Base-by-base conservation (phyloP, 1,140 invertebrate genomes). In the Trissolcus basalis region DNA sequence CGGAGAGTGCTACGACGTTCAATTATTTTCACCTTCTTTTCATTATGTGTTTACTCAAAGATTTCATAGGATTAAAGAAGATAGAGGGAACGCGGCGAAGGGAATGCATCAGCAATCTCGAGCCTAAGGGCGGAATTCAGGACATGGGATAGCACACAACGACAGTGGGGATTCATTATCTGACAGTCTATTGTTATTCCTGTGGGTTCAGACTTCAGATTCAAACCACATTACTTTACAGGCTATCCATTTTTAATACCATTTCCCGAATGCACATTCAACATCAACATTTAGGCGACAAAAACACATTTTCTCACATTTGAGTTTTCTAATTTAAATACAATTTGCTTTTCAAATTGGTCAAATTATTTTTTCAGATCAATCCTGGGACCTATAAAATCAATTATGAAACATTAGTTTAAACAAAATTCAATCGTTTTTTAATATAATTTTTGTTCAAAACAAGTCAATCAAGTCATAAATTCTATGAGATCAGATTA, bases 151-250 rank as follows among this genome's bases (percentile, higher is more conserved):
- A 75, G 71, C 63, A 58, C 74, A 77, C 73, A 80, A 80, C 77
- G 80, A 80, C 80, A 81, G 78, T 64, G 79, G 82, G 80, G 83
- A 84, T 85, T 85, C 82, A 84, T 84, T 84, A 85, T 85, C 82
- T 80, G 81, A 82, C 82, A 81, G 82, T 85, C 83, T 84, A 84
- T 85, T 85, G 83, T 85, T 82, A 85, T 39, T 39, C n/a, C n/a
- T 39, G 3, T 39, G 3, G n/a, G n/a, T 39, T 11, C 9, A 39
- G 36, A 39, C n/a, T 39, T 39, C 9, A 11, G 36, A 39, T 39
- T 4, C 1, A 39, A 39, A 39, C n/a, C 9, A 39, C 36, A 39
- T n/a, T n/a, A 39, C 9, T 39, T 39, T 39, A 39, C 9, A 11
- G 19, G 6, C 19, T 27, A 27, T 27, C 19, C 19, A 27, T 27